phyloP scores from a whole-genome alignment of 2,113 vertebrate genomes.

The Neotragus pygmaeus region DNA sequence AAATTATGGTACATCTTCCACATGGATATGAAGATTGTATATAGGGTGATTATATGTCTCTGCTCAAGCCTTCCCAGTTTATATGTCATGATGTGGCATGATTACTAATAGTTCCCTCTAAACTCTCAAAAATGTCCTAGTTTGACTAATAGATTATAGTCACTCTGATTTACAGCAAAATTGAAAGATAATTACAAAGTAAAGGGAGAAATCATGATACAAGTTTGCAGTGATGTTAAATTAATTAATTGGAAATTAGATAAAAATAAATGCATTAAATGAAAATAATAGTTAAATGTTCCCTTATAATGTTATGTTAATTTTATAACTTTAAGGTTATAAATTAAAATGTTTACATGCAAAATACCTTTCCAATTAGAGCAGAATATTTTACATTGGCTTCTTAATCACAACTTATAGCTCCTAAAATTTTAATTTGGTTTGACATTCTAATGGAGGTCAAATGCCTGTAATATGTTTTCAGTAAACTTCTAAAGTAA shows the following conservation, averaged over 20 bases:
- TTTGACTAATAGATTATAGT: neutral
- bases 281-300: neutral
- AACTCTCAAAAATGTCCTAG: neutral
- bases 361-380: neutral
- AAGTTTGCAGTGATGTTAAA: neutral
- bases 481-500: slow-evolving; percentile 12
- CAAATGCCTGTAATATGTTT: neutral
- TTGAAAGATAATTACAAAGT: slow-evolving; percentile 27
- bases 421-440: neutral
- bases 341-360: neutral
- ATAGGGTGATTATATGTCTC: neutral
- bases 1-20: neutral
- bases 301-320: neutral
- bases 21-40: neutral
- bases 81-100: neutral
- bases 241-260: neutral
- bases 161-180: neutral
- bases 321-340: neutral
- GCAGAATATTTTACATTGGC: neutral
- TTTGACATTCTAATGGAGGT: neutral
- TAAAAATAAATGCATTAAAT: neutral
- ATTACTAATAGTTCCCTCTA: neutral
- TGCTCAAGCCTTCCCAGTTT: neutral
- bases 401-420: neutral
- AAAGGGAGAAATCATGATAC: neutral